These are phyloP conservation scores for Synergus japonicus DNA, from an alignment of 2,888 invertebrate species.

Conservation along the genomic window DNA sequence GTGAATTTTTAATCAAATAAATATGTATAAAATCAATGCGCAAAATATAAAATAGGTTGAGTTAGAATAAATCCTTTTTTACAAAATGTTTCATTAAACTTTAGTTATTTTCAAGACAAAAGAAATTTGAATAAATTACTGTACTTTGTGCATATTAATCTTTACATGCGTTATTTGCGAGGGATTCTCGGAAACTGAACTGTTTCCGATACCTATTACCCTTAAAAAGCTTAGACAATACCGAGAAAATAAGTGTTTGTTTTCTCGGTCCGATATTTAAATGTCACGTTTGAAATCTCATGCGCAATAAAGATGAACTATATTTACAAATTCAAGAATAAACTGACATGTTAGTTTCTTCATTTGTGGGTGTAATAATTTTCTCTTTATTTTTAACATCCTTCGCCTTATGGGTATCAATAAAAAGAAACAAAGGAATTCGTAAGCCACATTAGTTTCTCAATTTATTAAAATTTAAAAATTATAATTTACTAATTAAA, in stretches of 20 bases:
- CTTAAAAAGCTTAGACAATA: slow-evolving; percentile 22
- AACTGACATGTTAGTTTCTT: neutral
- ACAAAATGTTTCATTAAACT: neutral
- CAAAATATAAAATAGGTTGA: neutral
- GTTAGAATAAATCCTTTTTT: neutral
- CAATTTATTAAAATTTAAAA: too few relatives aligned
- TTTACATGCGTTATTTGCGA: neutral
- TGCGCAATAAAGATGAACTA: neutral
- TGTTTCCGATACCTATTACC: neutral
- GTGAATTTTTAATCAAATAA: neutral
- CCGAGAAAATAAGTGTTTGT: slow-evolving; percentile 15
- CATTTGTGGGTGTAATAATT: too few relatives aligned
- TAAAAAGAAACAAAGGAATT: too few relatives aligned
- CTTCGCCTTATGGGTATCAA: too few relatives aligned
- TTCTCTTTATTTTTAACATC: too few relatives aligned
- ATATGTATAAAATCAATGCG: neutral
- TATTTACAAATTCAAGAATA: neutral
- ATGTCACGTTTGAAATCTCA: slow-evolving; percentile 24
- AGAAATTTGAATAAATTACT: neutral
- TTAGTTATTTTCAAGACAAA: neutral
- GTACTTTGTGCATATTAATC: neutral
- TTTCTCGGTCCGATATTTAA: slow-evolving; percentile 5
- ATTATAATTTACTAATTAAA: too few relatives aligned
- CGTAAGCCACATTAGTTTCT: too few relatives aligned
- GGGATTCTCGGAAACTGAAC: slow-evolving; percentile 18